A percentile compares a stretch with the other conserved stretches of the same genome.
These are phyloP conservation scores for Sebastes iracundus DNA, from an alignment of 2,797 vertebrate species.

Conservation along the genomic window DNA sequence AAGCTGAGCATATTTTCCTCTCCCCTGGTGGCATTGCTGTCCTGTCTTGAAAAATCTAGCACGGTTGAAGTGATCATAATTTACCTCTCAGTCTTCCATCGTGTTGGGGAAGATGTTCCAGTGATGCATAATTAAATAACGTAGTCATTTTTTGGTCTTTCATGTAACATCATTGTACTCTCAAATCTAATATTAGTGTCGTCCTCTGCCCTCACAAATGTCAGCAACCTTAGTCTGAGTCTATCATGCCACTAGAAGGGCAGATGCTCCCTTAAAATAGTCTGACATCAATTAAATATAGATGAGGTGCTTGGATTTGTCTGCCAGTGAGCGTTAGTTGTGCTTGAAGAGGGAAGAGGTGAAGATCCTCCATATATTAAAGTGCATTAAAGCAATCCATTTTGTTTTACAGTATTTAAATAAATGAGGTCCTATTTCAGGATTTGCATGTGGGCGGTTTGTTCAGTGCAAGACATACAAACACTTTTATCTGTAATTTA, in stretches of 20 bases:
- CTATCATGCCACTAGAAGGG: constrained; percentile 58
- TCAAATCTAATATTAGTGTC: constrained; percentile 33
- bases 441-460: constrained; percentile 1
- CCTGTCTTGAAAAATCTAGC: constrained; percentile 1
- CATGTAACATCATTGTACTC: constrained; percentile 18
- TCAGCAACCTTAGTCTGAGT: constrained; percentile 42
- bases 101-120: constrained; percentile 23
- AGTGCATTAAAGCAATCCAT: not conserved
- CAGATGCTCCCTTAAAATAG: constrained; percentile 77
- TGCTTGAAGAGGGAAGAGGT: constrained; percentile 27
- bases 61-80: constrained; percentile 13
- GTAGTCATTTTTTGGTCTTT: constrained; percentile 13
- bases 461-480: constrained; percentile 13
- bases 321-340: constrained; percentile 55
- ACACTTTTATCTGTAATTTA: constrained; percentile 9
- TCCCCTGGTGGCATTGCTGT: constrained; percentile 20
- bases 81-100: constrained; percentile 7
- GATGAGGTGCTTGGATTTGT: constrained; percentile 71
- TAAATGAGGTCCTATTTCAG: constrained; percentile 10
- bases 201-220: constrained; percentile 37
- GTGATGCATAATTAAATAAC: constrained; percentile 11
- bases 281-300: constrained; percentile 76
- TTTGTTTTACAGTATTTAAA: constrained; percentile 21
- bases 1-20: constrained; percentile 16
- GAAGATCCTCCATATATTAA: constrained; percentile 16